These are phyloP conservation scores for Scatophagus argus DNA, from an alignment of 2,113 vertebrate genomes.

Conservation along the genomic window DNA sequence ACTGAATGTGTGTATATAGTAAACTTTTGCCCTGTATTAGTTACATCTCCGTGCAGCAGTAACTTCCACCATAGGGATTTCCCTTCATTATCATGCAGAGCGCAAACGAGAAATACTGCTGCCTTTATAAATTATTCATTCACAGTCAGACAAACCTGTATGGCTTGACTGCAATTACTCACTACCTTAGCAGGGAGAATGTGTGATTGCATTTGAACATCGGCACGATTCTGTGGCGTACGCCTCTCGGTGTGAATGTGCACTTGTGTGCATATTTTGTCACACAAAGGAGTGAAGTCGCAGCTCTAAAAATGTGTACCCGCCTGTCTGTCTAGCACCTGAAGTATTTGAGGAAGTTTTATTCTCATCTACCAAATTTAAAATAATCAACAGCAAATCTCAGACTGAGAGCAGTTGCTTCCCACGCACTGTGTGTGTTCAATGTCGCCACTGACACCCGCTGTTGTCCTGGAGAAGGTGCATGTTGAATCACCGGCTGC, in stretches of 20 bases:
- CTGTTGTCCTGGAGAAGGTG: constrained; percentile 12
- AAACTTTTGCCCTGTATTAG: constrained; percentile 66
- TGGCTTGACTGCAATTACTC: constrained; percentile 66
- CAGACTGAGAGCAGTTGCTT: background rate
- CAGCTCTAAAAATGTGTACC: constrained; percentile 2
- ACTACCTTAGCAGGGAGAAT: constrained; percentile 37
- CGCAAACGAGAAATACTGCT: constrained; percentile 41
- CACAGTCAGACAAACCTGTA: constrained; percentile 58
- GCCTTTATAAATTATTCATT: constrained; percentile 77
- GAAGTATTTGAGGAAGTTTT: background rate
- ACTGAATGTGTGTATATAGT: constrained; percentile 1
- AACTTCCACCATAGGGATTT: constrained; percentile 69
- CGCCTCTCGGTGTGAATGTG: background rate
- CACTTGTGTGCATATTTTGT: background rate
- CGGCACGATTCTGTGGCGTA: constrained; percentile 4
- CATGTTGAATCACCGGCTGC: constrained; percentile 40
- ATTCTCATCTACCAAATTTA: background rate
- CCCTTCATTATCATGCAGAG: constrained; percentile 71
- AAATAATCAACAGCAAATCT: background rate
- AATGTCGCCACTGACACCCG: background rate
- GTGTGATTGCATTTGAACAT: constrained; percentile 48
- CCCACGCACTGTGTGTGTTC: background rate
- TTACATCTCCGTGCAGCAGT: constrained; percentile 51
- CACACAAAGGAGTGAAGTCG: background rate
- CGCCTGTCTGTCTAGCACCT: constrained; percentile 2